These are phyloP conservation scores for Watersipora subatra DNA, from an alignment of 1,140 invertebrate genomes.

Conservation along the genomic window DNA sequence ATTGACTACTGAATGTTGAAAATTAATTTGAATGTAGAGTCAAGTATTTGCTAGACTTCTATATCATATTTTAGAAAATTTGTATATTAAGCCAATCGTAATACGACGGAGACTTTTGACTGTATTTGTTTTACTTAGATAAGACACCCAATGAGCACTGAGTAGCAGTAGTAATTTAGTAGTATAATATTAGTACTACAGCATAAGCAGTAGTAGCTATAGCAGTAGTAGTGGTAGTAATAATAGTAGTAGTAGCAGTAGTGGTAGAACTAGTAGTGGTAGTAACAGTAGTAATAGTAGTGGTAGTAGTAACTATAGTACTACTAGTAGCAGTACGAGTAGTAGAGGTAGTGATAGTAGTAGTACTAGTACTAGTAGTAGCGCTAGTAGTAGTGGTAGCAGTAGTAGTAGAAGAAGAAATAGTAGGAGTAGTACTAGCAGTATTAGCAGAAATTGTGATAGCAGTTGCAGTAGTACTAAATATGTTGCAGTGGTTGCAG, in stretches of 20 bases:
- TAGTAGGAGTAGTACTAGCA: neutral
- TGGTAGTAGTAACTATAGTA: neutral
- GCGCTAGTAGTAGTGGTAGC: neutral
- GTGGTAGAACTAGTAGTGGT: neutral
- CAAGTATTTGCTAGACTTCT: too few species aligned
- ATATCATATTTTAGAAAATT: too few species aligned
- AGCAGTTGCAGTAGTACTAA: neutral
- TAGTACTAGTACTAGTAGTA: neutral
- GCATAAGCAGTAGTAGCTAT: neutral
- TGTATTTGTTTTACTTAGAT: too few species aligned
- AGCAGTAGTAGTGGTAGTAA: neutral
- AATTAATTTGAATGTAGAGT: too few species aligned
- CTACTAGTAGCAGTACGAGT: neutral
- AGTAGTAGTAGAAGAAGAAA: neutral
- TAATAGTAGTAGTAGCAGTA: neutral
- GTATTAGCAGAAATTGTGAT: neutral
- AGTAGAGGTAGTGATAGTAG: neutral
- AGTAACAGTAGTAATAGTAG: neutral
- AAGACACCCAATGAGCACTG: too few species aligned
- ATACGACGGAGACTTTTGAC: too few species aligned
- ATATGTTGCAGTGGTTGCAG: neutral
- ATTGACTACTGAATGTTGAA: too few species aligned
- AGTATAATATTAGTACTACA: neutral
- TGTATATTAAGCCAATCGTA: too few species aligned
- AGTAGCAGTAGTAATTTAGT: neutral